These are phyloP conservation scores for Tethya wilhelma DNA, from an alignment of 37 sponge, comb jelly and placozoan genomes.

Conservation along the genomic window DNA sequence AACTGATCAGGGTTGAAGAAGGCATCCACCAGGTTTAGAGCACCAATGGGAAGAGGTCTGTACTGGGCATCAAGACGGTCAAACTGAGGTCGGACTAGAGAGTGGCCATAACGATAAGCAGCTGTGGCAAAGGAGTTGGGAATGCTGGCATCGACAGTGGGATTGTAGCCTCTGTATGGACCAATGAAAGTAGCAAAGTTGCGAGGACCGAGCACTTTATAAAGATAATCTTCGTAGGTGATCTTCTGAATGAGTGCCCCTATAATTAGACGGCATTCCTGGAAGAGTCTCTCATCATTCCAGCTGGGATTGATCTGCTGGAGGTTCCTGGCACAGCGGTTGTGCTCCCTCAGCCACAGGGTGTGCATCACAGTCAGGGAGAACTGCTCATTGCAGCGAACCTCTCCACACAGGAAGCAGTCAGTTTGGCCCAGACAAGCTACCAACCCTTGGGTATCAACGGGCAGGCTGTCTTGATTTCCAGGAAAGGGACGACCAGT, in stretches of 20 bases:
- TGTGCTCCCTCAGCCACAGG: constrained; percentile 94
- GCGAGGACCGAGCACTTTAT: constrained; percentile 62
- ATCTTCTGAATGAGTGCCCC: constrained; percentile 86
- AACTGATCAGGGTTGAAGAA: constrained; percentile 68
- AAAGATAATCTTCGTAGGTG: constrained; percentile 88
- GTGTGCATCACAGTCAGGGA: constrained; percentile 93
- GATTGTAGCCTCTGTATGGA: constrained; percentile 59
- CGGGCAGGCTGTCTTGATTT: constrained; percentile 31
- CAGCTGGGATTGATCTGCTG: constrained; percentile 70
- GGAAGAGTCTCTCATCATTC: constrained; percentile 89
- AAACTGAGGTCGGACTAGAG: constrained; percentile 65
- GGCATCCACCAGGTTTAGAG: constrained; percentile 59
- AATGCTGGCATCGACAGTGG: constrained; percentile 59
- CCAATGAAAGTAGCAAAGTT: constrained; percentile 41
- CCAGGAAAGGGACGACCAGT: constrained; percentile 6
- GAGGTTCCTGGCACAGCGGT: constrained; percentile 79
- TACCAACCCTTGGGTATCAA: not conserved
- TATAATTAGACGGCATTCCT: constrained; percentile 84
- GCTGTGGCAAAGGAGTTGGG: constrained; percentile 81
- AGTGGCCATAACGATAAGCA: constrained; percentile 90
- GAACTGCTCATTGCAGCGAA: constrained; percentile 91
- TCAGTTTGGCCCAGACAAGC: not conserved
- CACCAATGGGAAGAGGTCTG: constrained; percentile 35
- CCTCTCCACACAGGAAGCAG: constrained; percentile 89
- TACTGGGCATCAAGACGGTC: constrained; percentile 49